Evolutionary conservation across 2,888 invertebrate species (phyloP).

Genomic region (Timandra comae): DNA sequence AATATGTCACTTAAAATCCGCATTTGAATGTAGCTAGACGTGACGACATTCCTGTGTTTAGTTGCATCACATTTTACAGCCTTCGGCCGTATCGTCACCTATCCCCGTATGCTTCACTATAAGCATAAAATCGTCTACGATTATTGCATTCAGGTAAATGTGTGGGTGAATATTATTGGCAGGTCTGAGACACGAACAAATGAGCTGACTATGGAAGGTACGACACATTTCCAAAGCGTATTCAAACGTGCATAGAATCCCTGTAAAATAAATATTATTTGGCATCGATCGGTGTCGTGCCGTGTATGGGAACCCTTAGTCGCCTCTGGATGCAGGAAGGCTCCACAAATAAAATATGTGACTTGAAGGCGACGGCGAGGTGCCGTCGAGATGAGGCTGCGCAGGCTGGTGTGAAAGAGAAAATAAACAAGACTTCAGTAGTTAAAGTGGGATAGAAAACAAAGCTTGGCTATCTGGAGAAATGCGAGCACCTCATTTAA

Average conservation of each 20-base stretch:
- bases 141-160: conserved; percentile 55
- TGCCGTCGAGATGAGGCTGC: conserved; percentile 70
- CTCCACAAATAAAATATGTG: conserved; percentile 76
- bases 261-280: conserved; percentile 25
- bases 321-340: conserved; percentile 71
- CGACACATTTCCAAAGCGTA: conserved; percentile 28
- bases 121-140: conserved; percentile 61
- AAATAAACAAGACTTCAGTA: conserved; percentile 14
- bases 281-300: conserved; percentile 31
- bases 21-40: conserved; percentile 34
- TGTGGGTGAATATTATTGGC: conserved; percentile 73
- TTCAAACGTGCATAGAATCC: conserved; percentile 18
- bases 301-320: conserved; percentile 58
- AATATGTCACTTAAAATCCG: conserved; percentile 26
- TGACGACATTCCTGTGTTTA: conserved; percentile 41
- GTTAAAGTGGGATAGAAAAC: conserved; percentile 38
- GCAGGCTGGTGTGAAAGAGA: conserved; percentile 52
- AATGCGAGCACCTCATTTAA: conserved; percentile 76
- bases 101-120: conserved; percentile 38
- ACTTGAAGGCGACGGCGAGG: conserved; percentile 73
- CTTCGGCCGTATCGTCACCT: conserved; percentile 39
- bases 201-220: conserved; percentile 43
- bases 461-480: conserved; percentile 69
- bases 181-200: conserved; percentile 53
- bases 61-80: conserved; percentile 46